These are phyloP conservation scores for Meghimatium bilineatum DNA, from an alignment of 2,888 invertebrate genomes.

Conservation along the genomic window DNA sequence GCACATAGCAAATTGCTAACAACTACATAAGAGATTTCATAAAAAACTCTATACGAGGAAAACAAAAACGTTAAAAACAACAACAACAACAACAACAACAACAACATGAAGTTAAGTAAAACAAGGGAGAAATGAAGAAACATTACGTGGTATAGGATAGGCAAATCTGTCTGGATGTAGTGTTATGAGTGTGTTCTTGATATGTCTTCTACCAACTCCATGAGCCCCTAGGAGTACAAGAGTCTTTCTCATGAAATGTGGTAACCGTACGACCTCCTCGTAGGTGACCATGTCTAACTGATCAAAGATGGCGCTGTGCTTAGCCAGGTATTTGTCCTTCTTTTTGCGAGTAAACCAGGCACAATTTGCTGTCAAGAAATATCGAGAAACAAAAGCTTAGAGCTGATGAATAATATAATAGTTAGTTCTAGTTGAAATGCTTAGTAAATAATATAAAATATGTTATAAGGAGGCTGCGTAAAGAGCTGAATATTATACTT, in stretches of 20 bases:
- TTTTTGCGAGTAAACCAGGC: constrained; percentile 97
- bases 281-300: constrained; percentile 99
- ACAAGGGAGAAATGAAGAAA: constrained; percentile 67
- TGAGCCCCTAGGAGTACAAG: constrained; percentile 87
- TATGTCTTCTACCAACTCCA: constrained; percentile 98
- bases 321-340: constrained; percentile 97
- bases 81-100: too few species aligned
- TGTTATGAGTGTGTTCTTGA: constrained; percentile 98
- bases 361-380: constrained; percentile 89
- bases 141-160: constrained; percentile 99
- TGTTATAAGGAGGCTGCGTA: too few species aligned
- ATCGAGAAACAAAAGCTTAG: neutral
- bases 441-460: too few species aligned
- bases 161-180: constrained; percentile 99
- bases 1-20: too few species aligned
- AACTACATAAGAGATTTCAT: too few species aligned
- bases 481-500: too few species aligned
- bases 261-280: constrained; percentile 98
- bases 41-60: too few species aligned
- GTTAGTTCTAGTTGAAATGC: too few species aligned
- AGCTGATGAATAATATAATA: neutral
- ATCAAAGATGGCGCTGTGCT: constrained; percentile 96
- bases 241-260: constrained; percentile 81
- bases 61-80: too few species aligned
- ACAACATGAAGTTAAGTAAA: too few species aligned